Percentiles rank a stretch among this genome's conserved stretches.
Conservation (phyloP, 2,888 invertebrate species). For the Hypolimnas misippus region DNA sequence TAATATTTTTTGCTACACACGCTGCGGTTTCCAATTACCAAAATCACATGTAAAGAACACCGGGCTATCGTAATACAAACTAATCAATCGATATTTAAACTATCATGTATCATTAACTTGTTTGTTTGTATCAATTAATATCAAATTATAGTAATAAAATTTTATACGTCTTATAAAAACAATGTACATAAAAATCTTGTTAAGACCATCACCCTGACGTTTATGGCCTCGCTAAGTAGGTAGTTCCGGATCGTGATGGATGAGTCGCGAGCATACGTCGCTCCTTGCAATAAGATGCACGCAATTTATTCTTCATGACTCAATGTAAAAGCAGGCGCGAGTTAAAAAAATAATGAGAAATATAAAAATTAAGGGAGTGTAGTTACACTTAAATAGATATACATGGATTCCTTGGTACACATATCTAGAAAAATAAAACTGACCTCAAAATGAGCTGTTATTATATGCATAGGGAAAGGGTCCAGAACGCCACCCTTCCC, state of each 20-base stretch:
- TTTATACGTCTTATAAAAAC: slow-evolving; percentile 4
- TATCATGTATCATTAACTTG: slow-evolving; percentile 3
- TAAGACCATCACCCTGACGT: slow-evolving; percentile 30
- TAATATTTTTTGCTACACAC: background rate
- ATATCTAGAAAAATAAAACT: too few relatives aligned
- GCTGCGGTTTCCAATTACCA: background rate
- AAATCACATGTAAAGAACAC: background rate
- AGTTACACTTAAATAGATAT: too few relatives aligned
- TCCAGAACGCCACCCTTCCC: too few relatives aligned
- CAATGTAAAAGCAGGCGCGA: slow-evolving; percentile 24
- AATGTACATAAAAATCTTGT: slow-evolving; percentile 28
- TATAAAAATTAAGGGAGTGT: too few relatives aligned
- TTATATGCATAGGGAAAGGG: too few relatives aligned
- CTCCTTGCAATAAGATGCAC: slow-evolving; percentile 31
- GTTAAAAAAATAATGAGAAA: too few relatives aligned
- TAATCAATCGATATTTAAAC: background rate
- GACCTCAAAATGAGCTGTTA: too few relatives aligned
- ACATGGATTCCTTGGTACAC: too few relatives aligned
- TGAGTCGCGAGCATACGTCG: slow-evolving; percentile 52
- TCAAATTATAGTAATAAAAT: slow-evolving; percentile 14
- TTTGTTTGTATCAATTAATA: slow-evolving; percentile 1
- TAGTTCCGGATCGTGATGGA: slow-evolving; percentile 71
- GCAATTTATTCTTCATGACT: slow-evolving; percentile 23
- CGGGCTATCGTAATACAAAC: background rate
- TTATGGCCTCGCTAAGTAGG: slow-evolving; percentile 49